Conservation (phyloP, 2,797 vertebrate genomes). For the Cuniculus paca region DNA sequence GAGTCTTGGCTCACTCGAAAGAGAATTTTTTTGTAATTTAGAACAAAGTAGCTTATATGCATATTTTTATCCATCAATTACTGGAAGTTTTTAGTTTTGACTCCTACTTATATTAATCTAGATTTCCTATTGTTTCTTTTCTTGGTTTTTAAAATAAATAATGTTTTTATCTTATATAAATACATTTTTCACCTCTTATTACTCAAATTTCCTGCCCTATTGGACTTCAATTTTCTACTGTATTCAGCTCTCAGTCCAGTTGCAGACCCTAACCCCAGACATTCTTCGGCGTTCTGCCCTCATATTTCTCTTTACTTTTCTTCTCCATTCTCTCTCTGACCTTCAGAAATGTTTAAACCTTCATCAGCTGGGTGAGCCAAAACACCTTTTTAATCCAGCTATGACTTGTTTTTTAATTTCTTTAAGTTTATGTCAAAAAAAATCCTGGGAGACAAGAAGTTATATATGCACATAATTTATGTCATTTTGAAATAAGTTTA, state of each 20-base stretch:
- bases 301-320: neutral
- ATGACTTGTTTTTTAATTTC: neutral
- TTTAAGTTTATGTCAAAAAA: conserved; percentile 39
- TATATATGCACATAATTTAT: neutral
- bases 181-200: neutral
- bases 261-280: neutral
- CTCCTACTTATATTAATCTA: neutral
- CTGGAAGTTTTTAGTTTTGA: neutral
- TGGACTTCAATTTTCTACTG: neutral
- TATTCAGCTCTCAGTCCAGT: neutral
- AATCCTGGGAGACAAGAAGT: neutral
- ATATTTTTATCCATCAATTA: neutral
- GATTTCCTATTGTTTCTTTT: neutral
- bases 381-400: neutral
- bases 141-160: neutral
- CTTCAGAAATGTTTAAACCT: neutral
- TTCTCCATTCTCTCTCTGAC: neutral
- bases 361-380: neutral
- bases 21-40: neutral
- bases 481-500: conserved; percentile 37
- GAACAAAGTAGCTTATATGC: neutral
- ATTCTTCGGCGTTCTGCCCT: neutral
- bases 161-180: conserved; percentile 14
- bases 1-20: neutral
- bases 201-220: neutral